These are phyloP conservation scores for Spicauda simplicius DNA, from an alignment of 2,888 invertebrate species.

Conservation along the genomic window DNA sequence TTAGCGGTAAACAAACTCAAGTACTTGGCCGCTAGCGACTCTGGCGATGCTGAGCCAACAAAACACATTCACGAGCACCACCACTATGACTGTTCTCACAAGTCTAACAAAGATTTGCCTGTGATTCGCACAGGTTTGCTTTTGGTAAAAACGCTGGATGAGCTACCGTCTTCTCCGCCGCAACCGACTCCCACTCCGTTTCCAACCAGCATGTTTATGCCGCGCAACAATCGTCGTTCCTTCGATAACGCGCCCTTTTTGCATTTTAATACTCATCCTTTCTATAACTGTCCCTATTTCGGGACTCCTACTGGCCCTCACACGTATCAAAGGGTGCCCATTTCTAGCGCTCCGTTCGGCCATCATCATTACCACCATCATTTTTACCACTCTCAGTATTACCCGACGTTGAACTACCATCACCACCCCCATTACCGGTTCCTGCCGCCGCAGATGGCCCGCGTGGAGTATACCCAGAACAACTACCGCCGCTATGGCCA, in stretches of 20 bases:
- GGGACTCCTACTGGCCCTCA: conserved; percentile 2
- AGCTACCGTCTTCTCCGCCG: too few relatives aligned
- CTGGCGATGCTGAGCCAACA: neutral
- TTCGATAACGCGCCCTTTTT: neutral
- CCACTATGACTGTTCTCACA: neutral
- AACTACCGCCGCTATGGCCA: too few relatives aligned
- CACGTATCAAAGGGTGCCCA: conserved; percentile 4
- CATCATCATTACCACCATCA: conserved; percentile 28
- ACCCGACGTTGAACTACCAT: neutral
- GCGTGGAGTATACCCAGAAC: too few relatives aligned
- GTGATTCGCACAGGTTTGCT: too few relatives aligned
- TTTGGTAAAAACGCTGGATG: too few relatives aligned
- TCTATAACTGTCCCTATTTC: conserved; percentile 10
- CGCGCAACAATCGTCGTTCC: too few relatives aligned
- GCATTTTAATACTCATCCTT: conserved; percentile 1
- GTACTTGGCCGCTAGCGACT: neutral
- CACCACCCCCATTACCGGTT: neutral
- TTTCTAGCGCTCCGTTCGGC: neutral
- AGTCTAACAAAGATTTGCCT: too few relatives aligned
- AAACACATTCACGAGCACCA: conserved; percentile 26
- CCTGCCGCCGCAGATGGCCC: neutral
- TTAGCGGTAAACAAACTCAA: conserved; percentile 36
- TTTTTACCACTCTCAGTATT: conserved; percentile 19
- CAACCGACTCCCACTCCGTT: too few relatives aligned
- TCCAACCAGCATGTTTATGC: too few relatives aligned